Evolutionary conservation across 2,888 invertebrate species (phyloP).

Genomic region (Tenthredo mesomela): DNA sequence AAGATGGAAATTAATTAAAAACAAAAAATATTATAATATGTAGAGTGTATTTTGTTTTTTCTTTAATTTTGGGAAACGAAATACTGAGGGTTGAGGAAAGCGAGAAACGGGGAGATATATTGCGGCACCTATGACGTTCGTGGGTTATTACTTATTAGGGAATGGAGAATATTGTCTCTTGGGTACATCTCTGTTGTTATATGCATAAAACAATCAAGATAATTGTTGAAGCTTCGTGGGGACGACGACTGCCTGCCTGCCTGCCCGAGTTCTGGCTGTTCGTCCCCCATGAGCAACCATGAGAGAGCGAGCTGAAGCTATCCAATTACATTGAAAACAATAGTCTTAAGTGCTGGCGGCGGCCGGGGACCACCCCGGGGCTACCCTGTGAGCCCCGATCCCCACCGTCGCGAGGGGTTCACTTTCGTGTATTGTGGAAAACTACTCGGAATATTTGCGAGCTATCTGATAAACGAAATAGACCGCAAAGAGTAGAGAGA

Average conservation of each 20-base stretch:
- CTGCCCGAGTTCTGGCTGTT: conserved; percentile 53
- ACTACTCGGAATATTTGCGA: conserved; percentile 34
- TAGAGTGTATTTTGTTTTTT: background rate
- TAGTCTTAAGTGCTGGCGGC: conserved; percentile 79
- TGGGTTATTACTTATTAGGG: conserved; percentile 38
- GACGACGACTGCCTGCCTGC: conserved; percentile 61
- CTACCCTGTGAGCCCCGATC: conserved; percentile 57
- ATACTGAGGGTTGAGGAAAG: background rate
- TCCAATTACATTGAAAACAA: conserved; percentile 80
- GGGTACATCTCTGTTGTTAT: conserved; percentile 64
- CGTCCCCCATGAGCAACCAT: conserved; percentile 52
- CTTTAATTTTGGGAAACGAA: background rate
- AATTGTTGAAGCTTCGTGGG: conserved; percentile 75
- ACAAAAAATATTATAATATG: background rate
- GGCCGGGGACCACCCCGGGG: conserved; percentile 66
- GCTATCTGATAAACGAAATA: conserved; percentile 12
- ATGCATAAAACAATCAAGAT: conserved; percentile 78
- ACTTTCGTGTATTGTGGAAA: conserved; percentile 48
- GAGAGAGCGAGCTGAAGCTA: conserved; percentile 69
- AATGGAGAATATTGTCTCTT: conserved; percentile 54
- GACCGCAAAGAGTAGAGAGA: background rate
- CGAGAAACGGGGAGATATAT: background rate
- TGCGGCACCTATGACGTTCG: conserved; percentile 22
- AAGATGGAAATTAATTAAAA: background rate
- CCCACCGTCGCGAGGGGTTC: conserved; percentile 45